phyloP scores from a whole-genome alignment of 2,113 vertebrate species.

The Brachypteracias leptosomus region DNA sequence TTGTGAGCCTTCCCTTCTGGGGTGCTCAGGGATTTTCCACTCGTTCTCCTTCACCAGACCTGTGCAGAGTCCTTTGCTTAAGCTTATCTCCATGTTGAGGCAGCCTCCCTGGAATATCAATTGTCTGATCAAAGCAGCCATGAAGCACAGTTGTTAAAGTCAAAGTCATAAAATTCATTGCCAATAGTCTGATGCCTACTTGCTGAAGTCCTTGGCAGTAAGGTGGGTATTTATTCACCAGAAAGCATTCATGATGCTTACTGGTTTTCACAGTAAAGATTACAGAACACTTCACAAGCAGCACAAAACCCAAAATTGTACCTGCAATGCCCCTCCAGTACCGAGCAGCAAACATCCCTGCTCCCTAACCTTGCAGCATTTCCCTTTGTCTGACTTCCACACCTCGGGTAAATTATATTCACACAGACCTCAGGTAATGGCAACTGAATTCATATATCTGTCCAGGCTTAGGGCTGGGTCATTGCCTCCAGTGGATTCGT shows the following conservation, averaged over 20 bases:
- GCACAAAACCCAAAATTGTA: not conserved
- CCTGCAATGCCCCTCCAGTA: not conserved
- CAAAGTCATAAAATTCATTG: conserved; percentile 42
- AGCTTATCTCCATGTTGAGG: not conserved
- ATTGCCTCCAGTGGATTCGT: not conserved
- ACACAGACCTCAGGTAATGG: not conserved
- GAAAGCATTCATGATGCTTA: not conserved
- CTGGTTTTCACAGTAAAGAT: not conserved
- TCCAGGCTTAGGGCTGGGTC: not conserved
- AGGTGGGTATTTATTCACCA: not conserved
- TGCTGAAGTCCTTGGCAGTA: conserved; percentile 16
- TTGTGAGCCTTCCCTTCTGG: conserved; percentile 4
- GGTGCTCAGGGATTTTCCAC: not conserved
- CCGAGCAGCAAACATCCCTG: not conserved
- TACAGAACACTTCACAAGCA: not conserved
- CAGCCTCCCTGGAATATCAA: conserved; percentile 51
- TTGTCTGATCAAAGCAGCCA: conserved; percentile 56
- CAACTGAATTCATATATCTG: not conserved
- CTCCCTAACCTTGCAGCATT: not conserved
- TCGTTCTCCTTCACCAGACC: conserved; percentile 31
- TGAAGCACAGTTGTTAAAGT: conserved; percentile 34
- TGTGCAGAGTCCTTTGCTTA: not conserved
- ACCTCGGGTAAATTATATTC: not conserved
- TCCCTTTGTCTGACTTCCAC: not conserved
- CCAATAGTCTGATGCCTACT: not conserved